Evolutionary conservation across 2,113 vertebrate species (phyloP).

Genomic region (Erythrocebus patas): DNA sequence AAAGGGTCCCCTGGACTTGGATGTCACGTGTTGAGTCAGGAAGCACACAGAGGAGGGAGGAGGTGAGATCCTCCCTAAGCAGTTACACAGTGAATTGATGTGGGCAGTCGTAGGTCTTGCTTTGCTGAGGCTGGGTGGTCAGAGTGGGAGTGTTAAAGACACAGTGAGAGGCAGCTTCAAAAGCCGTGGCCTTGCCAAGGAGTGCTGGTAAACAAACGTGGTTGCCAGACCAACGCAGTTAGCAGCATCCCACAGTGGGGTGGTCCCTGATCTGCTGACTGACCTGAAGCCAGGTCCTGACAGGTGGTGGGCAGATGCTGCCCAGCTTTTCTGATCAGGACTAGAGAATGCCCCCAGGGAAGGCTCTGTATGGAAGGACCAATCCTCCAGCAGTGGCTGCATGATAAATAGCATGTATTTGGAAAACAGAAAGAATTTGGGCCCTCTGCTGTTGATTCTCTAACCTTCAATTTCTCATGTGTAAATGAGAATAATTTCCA

Average conservation of each 20-base stretch:
- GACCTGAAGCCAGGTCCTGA: background rate
- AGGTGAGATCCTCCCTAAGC: background rate
- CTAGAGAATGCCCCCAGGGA: background rate
- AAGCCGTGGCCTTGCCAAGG: background rate
- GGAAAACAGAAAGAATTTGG: background rate
- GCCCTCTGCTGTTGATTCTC: background rate
- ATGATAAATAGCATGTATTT: background rate
- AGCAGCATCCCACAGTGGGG: background rate
- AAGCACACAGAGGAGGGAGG: background rate
- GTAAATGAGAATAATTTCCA: background rate
- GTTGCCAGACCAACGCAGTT: background rate
- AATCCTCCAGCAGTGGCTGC: background rate
- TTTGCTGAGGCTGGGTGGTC: background rate
- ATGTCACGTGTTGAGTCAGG: background rate
- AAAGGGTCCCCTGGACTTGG: background rate
- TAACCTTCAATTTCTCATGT: background rate
- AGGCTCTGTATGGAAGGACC: background rate
- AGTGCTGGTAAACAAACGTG: background rate
- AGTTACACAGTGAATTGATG: too few species aligned
- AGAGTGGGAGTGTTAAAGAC: background rate
- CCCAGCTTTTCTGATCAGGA: background rate
- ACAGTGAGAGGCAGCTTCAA: background rate
- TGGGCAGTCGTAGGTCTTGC: background rate
- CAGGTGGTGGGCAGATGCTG: background rate
- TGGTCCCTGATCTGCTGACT: background rate